phyloP scores from a whole-genome alignment of 2,113 vertebrate genomes.

The Lepisosteus oculatus region DNA sequence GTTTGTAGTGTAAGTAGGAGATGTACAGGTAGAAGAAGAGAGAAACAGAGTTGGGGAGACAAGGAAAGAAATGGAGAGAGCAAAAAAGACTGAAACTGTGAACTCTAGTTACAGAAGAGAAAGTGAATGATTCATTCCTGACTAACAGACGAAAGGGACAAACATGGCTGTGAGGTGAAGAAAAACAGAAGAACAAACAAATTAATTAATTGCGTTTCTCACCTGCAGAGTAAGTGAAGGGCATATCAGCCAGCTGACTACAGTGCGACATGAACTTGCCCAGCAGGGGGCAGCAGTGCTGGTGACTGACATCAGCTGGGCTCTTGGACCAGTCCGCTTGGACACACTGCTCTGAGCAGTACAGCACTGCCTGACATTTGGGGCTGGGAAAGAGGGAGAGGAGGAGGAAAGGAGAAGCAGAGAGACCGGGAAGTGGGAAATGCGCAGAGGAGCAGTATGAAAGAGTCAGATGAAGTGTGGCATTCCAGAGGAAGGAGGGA shows the following conservation, averaged over 20 bases:
- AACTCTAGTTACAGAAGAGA: background rate
- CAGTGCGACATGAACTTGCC: slow-evolving; percentile 7
- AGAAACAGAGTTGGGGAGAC: background rate
- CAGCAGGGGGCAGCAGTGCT: slow-evolving; percentile 27
- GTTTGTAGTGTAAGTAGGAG: too few species aligned
- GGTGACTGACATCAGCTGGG: slow-evolving; percentile 17
- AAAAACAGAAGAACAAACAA: background rate
- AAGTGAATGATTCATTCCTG: background rate
- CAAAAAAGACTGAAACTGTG: background rate
- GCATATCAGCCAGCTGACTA: slow-evolving; percentile 20
- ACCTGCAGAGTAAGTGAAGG: slow-evolving; percentile 29
- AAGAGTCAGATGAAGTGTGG: background rate
- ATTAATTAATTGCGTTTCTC: background rate
- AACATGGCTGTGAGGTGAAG: too few species aligned
- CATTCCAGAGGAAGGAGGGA: background rate
- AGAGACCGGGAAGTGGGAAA: background rate
- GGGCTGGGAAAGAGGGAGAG: background rate
- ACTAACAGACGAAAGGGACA: too few species aligned
- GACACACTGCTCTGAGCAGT: slow-evolving; percentile 24
- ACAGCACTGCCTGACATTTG: slow-evolving; percentile 20
- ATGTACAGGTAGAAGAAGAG: background rate
- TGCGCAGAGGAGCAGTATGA: background rate
- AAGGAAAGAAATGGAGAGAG: background rate
- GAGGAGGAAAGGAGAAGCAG: background rate
- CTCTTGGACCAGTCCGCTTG: background rate